These are phyloP conservation scores for Glaucopsyche alexis DNA, from an alignment of 2,888 invertebrate species.

Conservation along the genomic window DNA sequence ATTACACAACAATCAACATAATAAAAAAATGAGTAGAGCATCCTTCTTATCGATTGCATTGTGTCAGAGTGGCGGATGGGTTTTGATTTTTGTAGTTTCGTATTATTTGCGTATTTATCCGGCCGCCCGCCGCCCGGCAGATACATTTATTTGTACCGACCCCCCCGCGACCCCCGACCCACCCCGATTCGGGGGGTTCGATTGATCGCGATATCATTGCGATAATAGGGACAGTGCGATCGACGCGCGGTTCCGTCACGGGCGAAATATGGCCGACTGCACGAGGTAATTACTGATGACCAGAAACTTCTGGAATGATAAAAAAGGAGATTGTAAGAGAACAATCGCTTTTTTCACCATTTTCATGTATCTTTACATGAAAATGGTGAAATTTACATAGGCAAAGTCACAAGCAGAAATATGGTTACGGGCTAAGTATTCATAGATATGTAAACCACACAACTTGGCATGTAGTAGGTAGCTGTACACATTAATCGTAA, in stretches of 20 bases:
- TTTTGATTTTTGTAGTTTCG: slow-evolving; percentile 81
- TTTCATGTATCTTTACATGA: no score
- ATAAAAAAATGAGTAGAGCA: slow-evolving; percentile 51
- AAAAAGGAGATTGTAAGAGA: no score
- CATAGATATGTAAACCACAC: no score
- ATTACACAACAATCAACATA: no score
- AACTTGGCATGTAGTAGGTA: no score
- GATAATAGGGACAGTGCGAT: slow-evolving; percentile 72
- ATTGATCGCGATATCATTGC: slow-evolving; percentile 80
- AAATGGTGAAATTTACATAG: no score
- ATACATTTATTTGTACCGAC: slow-evolving; percentile 75
- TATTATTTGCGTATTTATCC: slow-evolving; percentile 80
- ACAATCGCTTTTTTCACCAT: no score
- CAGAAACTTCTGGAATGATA: background rate
- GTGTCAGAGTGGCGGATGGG: slow-evolving; percentile 75
- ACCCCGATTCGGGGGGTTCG: slow-evolving; percentile 52
- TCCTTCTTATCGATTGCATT: slow-evolving; percentile 43
- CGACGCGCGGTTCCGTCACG: slow-evolving; percentile 66
- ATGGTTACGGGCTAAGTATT: no score
- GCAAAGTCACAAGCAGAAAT: no score
- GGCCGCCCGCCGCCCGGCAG: slow-evolving; percentile 74
- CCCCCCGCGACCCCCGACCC: slow-evolving; percentile 46
- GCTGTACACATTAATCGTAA: no score
- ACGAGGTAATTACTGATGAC: slow-evolving; percentile 7
- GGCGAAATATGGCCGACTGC: slow-evolving; percentile 60